Evolutionary conservation across 2,113 vertebrate species (phyloP).

Genomic region (Azemiops feae): DNA sequence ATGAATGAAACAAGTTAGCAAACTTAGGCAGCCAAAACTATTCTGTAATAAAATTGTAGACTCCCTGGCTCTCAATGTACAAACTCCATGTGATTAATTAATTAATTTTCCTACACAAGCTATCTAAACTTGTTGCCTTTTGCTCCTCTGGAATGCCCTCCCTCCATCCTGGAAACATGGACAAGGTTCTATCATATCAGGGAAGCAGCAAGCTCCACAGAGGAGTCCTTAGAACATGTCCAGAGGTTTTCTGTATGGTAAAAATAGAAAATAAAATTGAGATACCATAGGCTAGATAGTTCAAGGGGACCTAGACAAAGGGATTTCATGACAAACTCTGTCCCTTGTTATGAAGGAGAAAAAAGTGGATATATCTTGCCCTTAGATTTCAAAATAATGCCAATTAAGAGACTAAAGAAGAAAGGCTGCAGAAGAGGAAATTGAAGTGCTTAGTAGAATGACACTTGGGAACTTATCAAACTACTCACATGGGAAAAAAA

Average conservation of each 20-base stretch:
- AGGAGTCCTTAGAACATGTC: not conserved
- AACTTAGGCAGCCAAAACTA: not conserved
- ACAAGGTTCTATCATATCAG: not conserved
- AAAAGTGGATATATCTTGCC: not conserved
- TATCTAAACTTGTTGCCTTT: not conserved
- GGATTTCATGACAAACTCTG: not conserved
- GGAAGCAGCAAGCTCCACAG: not conserved
- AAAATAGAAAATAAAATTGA: not conserved
- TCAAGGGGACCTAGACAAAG: not conserved
- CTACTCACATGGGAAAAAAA: not conserved
- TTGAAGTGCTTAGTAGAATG: not conserved
- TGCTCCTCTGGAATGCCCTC: not conserved
- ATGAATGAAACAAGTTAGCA: not conserved
- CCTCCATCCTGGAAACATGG: not conserved
- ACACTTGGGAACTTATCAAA: not conserved
- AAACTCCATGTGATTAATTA: not conserved
- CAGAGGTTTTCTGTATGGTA: not conserved
- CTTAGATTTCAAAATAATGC: not conserved
- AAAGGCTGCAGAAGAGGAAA: not conserved
- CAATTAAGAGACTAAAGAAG: not conserved
- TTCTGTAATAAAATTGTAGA: not conserved
- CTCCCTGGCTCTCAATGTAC: not conserved
- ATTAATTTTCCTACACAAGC: not conserved
- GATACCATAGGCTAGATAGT: not conserved
- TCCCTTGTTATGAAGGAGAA: not conserved